A percentile compares a stretch with the other conserved stretches of the same genome.
Conservation (phyloP, 2,888 invertebrate species). For the Helleia helle region DNA sequence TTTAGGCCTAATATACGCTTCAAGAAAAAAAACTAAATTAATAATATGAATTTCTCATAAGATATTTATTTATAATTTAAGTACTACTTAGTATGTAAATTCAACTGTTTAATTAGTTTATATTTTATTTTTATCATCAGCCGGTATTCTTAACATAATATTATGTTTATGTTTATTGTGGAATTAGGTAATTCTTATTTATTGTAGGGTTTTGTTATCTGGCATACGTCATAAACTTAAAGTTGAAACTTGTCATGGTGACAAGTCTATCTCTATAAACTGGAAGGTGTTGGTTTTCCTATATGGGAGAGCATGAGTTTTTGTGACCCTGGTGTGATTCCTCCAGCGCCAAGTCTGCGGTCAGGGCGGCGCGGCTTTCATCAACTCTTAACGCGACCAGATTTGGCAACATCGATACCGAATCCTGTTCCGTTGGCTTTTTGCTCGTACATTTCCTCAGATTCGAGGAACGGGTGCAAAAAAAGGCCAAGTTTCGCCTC, state of each 20-base stretch:
- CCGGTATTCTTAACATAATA: no score
- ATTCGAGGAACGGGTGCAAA: constrained; percentile 65
- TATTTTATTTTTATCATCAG: no score
- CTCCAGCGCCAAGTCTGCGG: constrained; percentile 34
- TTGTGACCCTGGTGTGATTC: constrained; percentile 32
- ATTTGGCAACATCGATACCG: constrained; percentile 67
- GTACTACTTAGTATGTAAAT: no score
- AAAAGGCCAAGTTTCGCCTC: constrained; percentile 56
- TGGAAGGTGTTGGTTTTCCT: constrained; percentile 19
- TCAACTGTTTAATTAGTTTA: no score
- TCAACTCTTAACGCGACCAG: constrained; percentile 70
- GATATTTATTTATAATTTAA: no score
- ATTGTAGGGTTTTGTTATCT: no score
- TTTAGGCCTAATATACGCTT: no score
- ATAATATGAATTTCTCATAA: no score
- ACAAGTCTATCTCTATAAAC: constrained; percentile 22
- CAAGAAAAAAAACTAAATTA: no score
- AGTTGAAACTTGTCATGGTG: constrained; percentile 29
- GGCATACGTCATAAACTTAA: constrained; percentile 6
- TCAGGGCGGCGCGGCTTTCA: constrained; percentile 59
- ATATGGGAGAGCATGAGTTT: constrained; percentile 32
- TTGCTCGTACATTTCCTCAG: constrained; percentile 63
- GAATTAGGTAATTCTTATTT: no score
- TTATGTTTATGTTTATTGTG: no score
- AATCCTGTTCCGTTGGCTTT: constrained; percentile 67